Percentiles rank a stretch among this genome's conserved stretches.
phyloP scores from a whole-genome alignment of 2,888 invertebrate genomes.

The Lydus trimaculatus region DNA sequence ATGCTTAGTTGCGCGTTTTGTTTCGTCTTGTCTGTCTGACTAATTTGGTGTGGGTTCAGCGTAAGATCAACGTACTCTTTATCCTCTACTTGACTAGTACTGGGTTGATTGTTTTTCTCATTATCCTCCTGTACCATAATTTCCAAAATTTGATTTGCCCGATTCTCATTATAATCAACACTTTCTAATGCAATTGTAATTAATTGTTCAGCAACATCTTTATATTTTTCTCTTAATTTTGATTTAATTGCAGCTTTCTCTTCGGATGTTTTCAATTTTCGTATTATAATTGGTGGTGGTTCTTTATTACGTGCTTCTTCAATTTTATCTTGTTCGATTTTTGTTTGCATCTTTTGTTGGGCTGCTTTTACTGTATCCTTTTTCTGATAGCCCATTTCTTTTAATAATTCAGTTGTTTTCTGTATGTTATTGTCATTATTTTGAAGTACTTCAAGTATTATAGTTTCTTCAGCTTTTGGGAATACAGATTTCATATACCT shows the following conservation, averaged over 20 bases:
- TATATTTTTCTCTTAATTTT: slow-evolving; percentile 75
- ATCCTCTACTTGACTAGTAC: slow-evolving; percentile 35
- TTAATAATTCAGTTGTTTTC: slow-evolving; percentile 82
- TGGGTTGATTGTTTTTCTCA: slow-evolving; percentile 24
- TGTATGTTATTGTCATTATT: slow-evolving; percentile 92
- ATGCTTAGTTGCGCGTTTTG: too few relatives aligned
- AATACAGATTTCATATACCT: slow-evolving; percentile 93
- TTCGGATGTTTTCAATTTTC: slow-evolving; percentile 71
- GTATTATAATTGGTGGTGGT: slow-evolving; percentile 61
- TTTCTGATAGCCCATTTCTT: slow-evolving; percentile 83
- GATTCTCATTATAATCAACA: slow-evolving; percentile 83
- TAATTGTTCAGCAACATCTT: slow-evolving; percentile 79
- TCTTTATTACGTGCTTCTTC: slow-evolving; percentile 33
- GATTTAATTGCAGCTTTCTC: slow-evolving; percentile 71
- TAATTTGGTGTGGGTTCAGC: too few relatives aligned
- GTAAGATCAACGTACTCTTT: slow-evolving; percentile 47
- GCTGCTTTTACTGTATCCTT: slow-evolving; percentile 69
- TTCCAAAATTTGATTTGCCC: slow-evolving; percentile 80
- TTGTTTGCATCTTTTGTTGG: slow-evolving; percentile 60
- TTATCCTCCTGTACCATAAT: slow-evolving; percentile 74
- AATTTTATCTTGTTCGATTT: slow-evolving; percentile 49
- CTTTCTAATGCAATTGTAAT: slow-evolving; percentile 87
- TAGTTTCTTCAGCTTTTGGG: slow-evolving; percentile 87
- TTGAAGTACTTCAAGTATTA: slow-evolving; percentile 82
- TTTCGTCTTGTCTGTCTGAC: too few relatives aligned